phyloP scores from a whole-genome alignment of 2,113 vertebrate species.

The Perca schrenkii region DNA sequence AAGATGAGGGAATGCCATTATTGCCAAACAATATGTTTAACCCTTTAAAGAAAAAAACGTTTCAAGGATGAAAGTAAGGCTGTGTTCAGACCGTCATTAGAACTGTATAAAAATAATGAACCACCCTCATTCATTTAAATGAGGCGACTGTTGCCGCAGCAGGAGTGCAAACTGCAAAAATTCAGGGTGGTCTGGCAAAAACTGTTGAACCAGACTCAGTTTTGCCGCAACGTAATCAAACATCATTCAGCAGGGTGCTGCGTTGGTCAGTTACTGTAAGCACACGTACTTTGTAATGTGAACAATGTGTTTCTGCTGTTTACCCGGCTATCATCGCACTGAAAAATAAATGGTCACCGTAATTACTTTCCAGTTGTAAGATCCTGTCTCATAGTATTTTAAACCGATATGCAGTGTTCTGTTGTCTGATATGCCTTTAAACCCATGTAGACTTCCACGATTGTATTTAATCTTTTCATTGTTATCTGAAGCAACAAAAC shows the following conservation, averaged over 20 bases:
- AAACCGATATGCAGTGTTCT: not conserved
- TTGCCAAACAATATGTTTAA: slow-evolving; percentile 4
- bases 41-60: not conserved
- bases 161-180: not conserved
- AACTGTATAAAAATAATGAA: not conserved
- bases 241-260: not conserved
- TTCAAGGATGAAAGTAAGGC: not conserved
- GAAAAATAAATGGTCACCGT: not conserved
- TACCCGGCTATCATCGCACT: not conserved
- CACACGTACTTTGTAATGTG: not conserved
- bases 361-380: not conserved
- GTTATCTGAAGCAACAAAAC: too few species aligned
- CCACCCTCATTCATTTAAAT: not conserved
- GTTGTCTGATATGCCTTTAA: not conserved
- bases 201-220: not conserved
- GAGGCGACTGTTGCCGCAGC: not conserved
- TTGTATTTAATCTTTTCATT: not conserved
- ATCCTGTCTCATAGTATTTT: not conserved
- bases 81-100: not conserved
- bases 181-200: not conserved
- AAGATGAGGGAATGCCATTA: not conserved
- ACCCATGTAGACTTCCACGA: not conserved
- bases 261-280: not conserved
- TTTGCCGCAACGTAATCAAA: not conserved
- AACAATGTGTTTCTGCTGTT: not conserved